phyloP scores from a whole-genome alignment of 2,113 vertebrate genomes.

The Cairina moschata region DNA sequence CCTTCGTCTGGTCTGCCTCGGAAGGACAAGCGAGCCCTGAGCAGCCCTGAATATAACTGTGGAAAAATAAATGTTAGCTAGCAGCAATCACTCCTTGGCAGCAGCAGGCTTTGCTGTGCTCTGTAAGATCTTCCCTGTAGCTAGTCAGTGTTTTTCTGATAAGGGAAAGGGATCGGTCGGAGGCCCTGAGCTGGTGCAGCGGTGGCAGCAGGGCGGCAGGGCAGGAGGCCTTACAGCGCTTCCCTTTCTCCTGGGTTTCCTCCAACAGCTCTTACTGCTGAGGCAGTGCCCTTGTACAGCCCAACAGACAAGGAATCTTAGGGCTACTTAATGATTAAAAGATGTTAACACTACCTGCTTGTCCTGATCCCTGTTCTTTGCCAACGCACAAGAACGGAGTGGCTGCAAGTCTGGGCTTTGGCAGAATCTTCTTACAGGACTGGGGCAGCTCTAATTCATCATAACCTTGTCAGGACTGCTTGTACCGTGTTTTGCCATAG shows the following conservation, averaged over 20 bases:
- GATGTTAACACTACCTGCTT: neutral
- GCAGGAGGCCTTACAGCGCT: neutral
- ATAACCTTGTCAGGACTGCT: neutral
- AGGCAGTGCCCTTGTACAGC: neutral
- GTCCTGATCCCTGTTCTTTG: neutral
- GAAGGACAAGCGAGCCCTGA: conserved; percentile 34
- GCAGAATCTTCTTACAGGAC: neutral
- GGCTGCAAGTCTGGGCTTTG: neutral
- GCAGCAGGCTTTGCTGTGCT: neutral
- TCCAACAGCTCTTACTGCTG: neutral
- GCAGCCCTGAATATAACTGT: conserved; percentile 23
- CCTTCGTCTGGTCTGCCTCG: conserved; percentile 31
- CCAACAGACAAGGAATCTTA: neutral
- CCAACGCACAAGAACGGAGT: neutral
- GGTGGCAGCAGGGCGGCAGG: neutral
- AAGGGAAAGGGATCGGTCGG: neutral
- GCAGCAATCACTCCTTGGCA: conserved; percentile 33
- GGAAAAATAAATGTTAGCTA: conserved; percentile 49
- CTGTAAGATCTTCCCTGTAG: neutral
- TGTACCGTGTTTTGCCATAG: too few species aligned
- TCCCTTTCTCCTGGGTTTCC: neutral
- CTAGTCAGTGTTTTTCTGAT: conserved; percentile 32
- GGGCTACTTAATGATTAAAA: neutral
- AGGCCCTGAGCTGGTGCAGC: accelerated
- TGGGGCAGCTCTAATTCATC: neutral